Base-by-base conservation (phyloP, 2,888 invertebrate species). In the Steromphala cineraria region DNA sequence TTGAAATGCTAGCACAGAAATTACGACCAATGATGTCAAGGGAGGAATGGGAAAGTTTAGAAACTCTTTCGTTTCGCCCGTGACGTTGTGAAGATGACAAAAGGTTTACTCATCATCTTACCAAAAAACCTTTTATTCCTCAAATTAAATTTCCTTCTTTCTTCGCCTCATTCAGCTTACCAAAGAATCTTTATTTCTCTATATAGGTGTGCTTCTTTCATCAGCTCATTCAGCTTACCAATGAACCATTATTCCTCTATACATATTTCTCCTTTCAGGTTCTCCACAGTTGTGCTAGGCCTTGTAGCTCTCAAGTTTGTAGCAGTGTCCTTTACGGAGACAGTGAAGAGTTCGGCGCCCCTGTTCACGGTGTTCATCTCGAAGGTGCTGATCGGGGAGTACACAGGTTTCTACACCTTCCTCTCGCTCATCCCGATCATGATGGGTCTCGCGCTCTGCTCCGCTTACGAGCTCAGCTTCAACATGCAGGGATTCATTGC, bases 311-410 rank as follows among this genome's bases (percentile, higher is more conserved):
- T 96, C 80, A 96, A 96, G 94, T 96, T 95, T 93, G 96, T 96
- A 81, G 96, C 96, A 82, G 96, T 96, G 80, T 96, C 96, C 92
- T 96, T 96, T 92, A 96, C 96, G 71, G 96, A 96, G 93, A 96
- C 96, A 17, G 96, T 96, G 74, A 96, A 96, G 93, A 96, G 96
- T 93, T 96, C 96, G 52, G 96, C 96, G 21, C 96, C 96, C 55
- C 94, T 96, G 78, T 96, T 96, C 93, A 96, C 96, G 56, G 96
- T 96, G 81, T 92, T 96, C 83, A 96, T 96, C 88, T 96, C 96
- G 76, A 95, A 95, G 93, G 77, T 93, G 53, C 81, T 94, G 78
- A 87, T 94, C 36, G 90, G 92, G 36, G 93, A 93, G 81, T 85
- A 86, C 78, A 93, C 93, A 10, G 93, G 93, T 13, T 46, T 91